Evolutionary conservation across 2,113 vertebrate genomes (phyloP).

Genomic region (Solea senegalensis): DNA sequence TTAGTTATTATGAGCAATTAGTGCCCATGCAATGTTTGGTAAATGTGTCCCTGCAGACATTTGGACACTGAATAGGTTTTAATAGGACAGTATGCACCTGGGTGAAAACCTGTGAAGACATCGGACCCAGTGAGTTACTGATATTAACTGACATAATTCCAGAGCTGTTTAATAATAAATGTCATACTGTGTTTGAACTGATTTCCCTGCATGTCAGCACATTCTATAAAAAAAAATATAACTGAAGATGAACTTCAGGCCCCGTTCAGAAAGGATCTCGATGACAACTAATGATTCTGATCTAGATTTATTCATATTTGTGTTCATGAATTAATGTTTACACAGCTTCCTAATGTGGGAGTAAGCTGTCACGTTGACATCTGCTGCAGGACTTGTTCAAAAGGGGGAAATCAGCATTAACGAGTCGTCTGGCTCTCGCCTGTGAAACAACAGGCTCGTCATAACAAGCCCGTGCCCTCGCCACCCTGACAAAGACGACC

Average conservation of each 20-base stretch:
- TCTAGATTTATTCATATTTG: background rate
- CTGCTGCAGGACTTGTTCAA: slow-evolving; percentile 38
- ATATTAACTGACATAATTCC: slow-evolving; percentile 17
- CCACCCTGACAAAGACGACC: slow-evolving; percentile 25
- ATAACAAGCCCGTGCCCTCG: slow-evolving; percentile 8
- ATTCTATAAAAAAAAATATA: no score
- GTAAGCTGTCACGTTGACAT: slow-evolving; percentile 20
- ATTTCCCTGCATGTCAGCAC: slow-evolving; percentile 7
- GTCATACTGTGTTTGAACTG: background rate
- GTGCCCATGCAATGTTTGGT: background rate
- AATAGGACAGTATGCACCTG: background rate
- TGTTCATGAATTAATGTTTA: slow-evolving; percentile 3
- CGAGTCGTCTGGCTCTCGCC: slow-evolving; percentile 6
- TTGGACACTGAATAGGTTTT: background rate
- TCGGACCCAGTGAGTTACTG: background rate
- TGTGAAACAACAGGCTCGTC: slow-evolving; percentile 33
- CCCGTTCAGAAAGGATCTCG: background rate
- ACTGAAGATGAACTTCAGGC: background rate
- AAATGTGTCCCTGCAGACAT: background rate
- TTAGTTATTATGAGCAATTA: background rate
- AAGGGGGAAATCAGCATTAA: slow-evolving; percentile 42
- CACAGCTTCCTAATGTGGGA: slow-evolving; percentile 18
- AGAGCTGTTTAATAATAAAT: slow-evolving; percentile 22
- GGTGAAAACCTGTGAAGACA: slow-evolving; percentile 1
- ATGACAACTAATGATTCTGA: slow-evolving; percentile 11